These are phyloP conservation scores for Panzeria rudis DNA, from an alignment of 2,888 invertebrate genomes.

Conservation along the genomic window DNA sequence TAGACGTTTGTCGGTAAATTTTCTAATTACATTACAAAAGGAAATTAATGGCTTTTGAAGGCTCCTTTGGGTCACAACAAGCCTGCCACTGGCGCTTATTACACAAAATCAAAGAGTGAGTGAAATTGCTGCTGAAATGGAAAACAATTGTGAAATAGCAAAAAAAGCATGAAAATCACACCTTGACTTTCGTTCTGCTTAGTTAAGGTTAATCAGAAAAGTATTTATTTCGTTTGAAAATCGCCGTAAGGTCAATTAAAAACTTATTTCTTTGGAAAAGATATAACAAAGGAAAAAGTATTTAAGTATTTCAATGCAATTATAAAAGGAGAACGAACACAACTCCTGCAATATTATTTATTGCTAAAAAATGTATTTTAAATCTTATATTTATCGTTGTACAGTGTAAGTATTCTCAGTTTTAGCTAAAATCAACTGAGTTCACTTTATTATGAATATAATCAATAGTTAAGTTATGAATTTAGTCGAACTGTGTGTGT, in stretches of 20 bases:
- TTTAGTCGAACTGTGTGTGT: too few species aligned
- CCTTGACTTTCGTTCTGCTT: constrained; percentile 65
- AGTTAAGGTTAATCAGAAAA: constrained; percentile 47
- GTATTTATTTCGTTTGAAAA: constrained; percentile 28
- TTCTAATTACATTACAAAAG: constrained; percentile 68
- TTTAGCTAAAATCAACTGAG: too few species aligned
- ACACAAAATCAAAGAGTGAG: constrained; percentile 22
- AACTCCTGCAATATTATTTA: background rate
- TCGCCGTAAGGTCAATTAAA: constrained; percentile 16
- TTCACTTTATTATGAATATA: too few species aligned
- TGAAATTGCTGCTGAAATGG: constrained; percentile 12
- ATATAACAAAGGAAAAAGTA: background rate
- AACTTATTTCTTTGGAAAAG: constrained; percentile 1
- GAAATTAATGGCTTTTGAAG: constrained; percentile 64
- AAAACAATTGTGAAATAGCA: constrained; percentile 1
- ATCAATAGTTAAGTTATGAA: too few species aligned
- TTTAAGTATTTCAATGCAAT: background rate
- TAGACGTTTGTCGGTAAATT: constrained; percentile 59
- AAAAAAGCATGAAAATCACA: constrained; percentile 58
- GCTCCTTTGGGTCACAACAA: constrained; percentile 8
- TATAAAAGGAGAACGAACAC: background rate
- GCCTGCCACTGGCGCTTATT: constrained; percentile 61
- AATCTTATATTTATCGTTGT: too few species aligned
- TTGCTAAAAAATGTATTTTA: background rate
- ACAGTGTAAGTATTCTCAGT: too few species aligned